These are phyloP conservation scores for Aegypius monachus DNA, from an alignment of 2,113 vertebrate genomes.

Conservation along the genomic window DNA sequence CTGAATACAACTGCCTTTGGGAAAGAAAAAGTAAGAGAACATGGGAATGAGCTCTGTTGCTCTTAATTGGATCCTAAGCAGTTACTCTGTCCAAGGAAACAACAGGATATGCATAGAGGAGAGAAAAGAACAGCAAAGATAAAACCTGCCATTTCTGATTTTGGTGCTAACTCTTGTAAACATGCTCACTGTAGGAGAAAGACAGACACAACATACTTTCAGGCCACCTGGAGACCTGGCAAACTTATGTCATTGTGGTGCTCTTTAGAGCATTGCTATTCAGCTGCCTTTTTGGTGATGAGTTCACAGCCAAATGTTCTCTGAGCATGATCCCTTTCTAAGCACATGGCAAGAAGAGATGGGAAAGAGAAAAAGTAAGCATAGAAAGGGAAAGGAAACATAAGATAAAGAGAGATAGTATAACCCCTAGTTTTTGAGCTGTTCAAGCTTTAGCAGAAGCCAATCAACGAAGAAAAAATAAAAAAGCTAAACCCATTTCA, in stretches of 20 bases:
- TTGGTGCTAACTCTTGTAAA: conserved; percentile 40
- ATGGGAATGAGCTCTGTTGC: not conserved
- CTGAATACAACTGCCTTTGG: not conserved
- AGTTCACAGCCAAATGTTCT: conserved; percentile 51
- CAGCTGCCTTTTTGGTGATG: conserved; percentile 21
- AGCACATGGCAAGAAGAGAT: not conserved
- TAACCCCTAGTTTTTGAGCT: not conserved
- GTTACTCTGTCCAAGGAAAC: not conserved
- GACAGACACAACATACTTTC: conserved; percentile 58
- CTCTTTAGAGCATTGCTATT: conserved; percentile 11
- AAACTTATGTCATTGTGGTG: conserved; percentile 20
- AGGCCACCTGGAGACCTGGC: conserved; percentile 56
- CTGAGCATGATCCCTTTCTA: not conserved
- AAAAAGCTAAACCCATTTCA: not conserved
- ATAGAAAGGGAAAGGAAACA: not conserved
- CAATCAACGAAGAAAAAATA: not conserved
- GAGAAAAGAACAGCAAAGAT: conserved; percentile 37
- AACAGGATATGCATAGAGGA: not conserved
- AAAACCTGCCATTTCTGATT: conserved; percentile 25
- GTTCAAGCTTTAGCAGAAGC: not conserved
- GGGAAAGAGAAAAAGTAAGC: not conserved
- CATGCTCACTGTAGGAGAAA: conserved; percentile 28
- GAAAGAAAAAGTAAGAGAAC: not conserved
- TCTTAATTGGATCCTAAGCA: not conserved
- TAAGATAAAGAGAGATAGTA: not conserved